A percentile compares a stretch with the other conserved stretches of the same genome.
phyloP scores from a whole-genome alignment of 2,888 invertebrate species.

The Hybos culiciformis region DNA sequence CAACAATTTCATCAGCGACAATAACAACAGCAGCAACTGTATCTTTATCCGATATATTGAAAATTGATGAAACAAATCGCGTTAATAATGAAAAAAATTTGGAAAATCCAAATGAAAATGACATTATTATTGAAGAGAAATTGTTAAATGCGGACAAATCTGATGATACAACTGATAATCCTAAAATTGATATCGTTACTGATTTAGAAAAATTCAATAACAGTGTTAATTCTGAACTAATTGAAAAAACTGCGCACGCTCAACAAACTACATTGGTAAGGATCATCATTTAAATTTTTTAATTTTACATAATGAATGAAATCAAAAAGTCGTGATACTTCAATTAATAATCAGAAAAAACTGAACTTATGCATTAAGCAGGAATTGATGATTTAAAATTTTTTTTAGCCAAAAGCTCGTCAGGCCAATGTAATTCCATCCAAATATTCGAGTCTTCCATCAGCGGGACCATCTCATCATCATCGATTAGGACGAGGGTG shows the following conservation, averaged over 20 bases:
- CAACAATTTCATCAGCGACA: background rate
- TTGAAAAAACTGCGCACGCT: background rate
- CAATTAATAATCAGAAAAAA: background rate
- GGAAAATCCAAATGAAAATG: background rate
- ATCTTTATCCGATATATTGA: background rate
- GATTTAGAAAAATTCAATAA: no score
- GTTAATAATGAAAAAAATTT: slow-evolving; percentile 2
- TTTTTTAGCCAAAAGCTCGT: slow-evolving; percentile 32
- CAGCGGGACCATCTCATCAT: slow-evolving; percentile 24
- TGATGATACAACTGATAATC: no score
- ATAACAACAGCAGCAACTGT: background rate
- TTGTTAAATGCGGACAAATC: no score
- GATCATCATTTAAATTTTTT: background rate
- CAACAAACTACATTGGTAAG: slow-evolving; percentile 5
- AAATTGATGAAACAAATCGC: background rate
- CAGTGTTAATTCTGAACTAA: no score
- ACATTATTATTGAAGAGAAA: no score
- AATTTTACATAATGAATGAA: background rate
- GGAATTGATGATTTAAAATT: no score
- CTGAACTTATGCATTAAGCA: no score
- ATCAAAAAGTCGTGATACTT: background rate
- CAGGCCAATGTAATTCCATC: slow-evolving; percentile 27
- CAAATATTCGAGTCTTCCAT: slow-evolving; percentile 36
- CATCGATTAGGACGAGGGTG: slow-evolving; percentile 12
- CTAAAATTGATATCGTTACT: no score